A percentile compares a stretch with the other conserved stretches of the same genome.
phyloP scores from a whole-genome alignment of 2,888 invertebrate species.

The Hylaea fasciaria region DNA sequence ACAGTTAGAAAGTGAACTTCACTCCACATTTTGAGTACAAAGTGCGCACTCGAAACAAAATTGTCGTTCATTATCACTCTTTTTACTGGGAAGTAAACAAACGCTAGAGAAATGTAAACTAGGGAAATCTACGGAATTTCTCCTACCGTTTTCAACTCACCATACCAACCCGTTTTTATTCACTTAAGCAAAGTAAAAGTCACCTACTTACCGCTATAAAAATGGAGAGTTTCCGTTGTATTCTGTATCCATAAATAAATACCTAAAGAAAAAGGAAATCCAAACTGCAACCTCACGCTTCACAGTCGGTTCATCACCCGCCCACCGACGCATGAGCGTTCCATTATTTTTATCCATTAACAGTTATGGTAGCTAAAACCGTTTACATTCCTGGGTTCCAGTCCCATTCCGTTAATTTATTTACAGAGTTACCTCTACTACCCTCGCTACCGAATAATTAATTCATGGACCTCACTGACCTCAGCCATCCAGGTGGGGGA shows the following conservation, averaged over 20 bases:
- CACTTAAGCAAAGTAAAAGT: no score
- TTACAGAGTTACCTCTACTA: slow-evolving; percentile 4
- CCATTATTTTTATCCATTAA: neutral
- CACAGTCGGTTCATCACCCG: no score
- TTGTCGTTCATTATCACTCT: slow-evolving; percentile 1
- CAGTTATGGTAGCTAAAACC: neutral
- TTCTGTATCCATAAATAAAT: no score
- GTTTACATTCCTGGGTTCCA: slow-evolving; percentile 6
- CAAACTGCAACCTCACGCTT: no score
- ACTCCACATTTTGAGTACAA: slow-evolving; percentile 15
- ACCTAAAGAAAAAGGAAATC: no score
- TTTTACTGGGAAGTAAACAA: slow-evolving; percentile 10
- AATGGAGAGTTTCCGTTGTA: no score
- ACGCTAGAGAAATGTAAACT: neutral
- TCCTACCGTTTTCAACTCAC: no score
- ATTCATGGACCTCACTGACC: slow-evolving; percentile 21
- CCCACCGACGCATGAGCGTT: no score
- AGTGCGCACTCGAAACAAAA: slow-evolving; percentile 18
- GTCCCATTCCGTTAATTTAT: slow-evolving; percentile 14
- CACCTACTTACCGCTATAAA: no score
- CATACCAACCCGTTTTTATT: no score
- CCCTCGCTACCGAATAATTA: slow-evolving; percentile 13
- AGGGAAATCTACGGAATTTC: no score
- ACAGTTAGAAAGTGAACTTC: slow-evolving; percentile 28
- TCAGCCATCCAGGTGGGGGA: slow-evolving; percentile 12